Evolutionary conservation across 1,140 invertebrate genomes (phyloP).

Genomic region (Theocolax elegans): DNA sequence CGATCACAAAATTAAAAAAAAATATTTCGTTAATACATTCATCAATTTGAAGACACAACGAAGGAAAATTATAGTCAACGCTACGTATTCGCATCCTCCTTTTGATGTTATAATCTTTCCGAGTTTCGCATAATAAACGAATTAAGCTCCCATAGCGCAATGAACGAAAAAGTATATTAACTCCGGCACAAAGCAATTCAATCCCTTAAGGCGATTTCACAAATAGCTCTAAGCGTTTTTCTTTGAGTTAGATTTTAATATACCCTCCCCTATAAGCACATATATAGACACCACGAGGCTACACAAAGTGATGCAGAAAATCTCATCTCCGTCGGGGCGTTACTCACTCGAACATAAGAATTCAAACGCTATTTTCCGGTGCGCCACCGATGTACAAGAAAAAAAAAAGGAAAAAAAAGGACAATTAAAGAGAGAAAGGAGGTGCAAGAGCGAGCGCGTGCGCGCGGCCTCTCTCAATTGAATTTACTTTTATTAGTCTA

Average conservation of each 20-base stretch:
- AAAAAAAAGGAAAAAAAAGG: background rate
- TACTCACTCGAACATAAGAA: background rate
- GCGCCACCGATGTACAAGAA: background rate
- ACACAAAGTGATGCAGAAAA: constrained; percentile 20
- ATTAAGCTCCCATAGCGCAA: background rate
- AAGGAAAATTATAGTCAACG: no score
- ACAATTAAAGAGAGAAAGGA: background rate
- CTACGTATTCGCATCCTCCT: no score
- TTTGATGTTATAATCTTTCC: background rate
- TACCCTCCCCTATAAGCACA: background rate
- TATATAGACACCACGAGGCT: background rate
- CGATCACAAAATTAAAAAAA: no score
- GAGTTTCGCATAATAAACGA: background rate
- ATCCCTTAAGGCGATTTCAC: constrained; percentile 6
- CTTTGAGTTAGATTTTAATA: constrained; percentile 18
- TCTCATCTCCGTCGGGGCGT: background rate
- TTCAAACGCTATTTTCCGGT: background rate
- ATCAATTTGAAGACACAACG: no score
- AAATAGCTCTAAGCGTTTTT: constrained; percentile 9
- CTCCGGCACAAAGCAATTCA: constrained; percentile 3
- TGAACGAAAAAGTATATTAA: constrained; percentile 5
- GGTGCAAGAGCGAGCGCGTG: constrained; percentile 13
- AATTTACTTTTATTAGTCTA: constrained; percentile 36
- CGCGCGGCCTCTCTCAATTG: constrained; percentile 2
- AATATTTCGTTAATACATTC: no score